Evolutionary conservation across 2,797 vertebrate genomes (phyloP).

Genomic region (Crocidura indochinensis): DNA sequence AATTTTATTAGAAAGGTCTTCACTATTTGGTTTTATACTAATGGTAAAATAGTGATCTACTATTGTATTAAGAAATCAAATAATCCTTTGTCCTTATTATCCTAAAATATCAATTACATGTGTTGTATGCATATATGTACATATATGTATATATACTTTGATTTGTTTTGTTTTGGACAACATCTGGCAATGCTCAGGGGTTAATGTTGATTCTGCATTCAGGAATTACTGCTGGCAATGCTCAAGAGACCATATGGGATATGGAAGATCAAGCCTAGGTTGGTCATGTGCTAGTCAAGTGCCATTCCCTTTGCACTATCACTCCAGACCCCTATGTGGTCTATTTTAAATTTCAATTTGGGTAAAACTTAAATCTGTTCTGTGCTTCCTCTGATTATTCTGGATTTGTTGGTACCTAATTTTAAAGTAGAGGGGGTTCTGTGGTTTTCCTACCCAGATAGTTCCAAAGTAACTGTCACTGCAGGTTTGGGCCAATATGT

Average conservation of each 20-base stretch:
- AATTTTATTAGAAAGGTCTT: not conserved
- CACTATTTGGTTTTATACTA: not conserved
- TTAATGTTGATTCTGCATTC: too few species aligned
- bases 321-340: not conserved
- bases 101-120: constrained; percentile 70
- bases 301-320: too few species aligned
- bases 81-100: constrained; percentile 53
- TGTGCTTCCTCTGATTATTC: constrained; percentile 58
- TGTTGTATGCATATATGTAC: too few species aligned
- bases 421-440: constrained; percentile 46
- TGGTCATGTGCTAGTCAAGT: too few species aligned
- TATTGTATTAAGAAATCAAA: constrained; percentile 56
- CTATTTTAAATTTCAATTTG: constrained; percentile 74
- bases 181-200: too few species aligned
- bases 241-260: too few species aligned
- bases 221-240: too few species aligned
- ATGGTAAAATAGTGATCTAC: constrained; percentile 25
- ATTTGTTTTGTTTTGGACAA: too few species aligned
- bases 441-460: constrained; percentile 64
- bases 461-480: constrained; percentile 36
- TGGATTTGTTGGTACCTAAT: constrained; percentile 65
- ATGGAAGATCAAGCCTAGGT: too few species aligned
- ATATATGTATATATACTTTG: too few species aligned
- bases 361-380: constrained; percentile 52
- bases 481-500: not conserved